phyloP scores from a whole-genome alignment of 2,113 vertebrate genomes.

The Neogale vison region DNA sequence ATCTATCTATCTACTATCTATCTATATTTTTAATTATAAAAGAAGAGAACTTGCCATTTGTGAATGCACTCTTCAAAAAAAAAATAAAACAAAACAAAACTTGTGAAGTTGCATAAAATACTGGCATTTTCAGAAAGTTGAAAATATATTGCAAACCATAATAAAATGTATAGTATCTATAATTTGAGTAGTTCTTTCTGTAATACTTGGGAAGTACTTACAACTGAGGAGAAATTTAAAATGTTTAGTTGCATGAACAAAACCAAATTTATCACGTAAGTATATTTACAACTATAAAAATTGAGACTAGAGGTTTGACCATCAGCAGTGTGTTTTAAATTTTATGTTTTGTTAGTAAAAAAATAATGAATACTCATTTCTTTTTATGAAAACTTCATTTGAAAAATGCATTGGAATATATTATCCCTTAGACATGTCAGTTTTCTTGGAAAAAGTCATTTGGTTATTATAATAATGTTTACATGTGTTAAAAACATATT shows the following conservation, averaged over 20 bases:
- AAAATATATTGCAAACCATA: background rate
- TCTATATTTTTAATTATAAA: background rate
- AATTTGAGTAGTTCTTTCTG: background rate
- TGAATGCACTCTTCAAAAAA: background rate
- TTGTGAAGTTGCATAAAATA: background rate
- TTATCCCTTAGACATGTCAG: too few species aligned
- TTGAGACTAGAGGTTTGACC: background rate
- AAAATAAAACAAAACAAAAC: background rate
- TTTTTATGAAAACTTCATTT: background rate
- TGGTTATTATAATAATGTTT: background rate
- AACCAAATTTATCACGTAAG: background rate
- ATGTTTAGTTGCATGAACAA: background rate
- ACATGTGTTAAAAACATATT: background rate
- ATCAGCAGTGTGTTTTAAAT: background rate
- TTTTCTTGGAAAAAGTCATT: background rate
- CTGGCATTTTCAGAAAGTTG: background rate
- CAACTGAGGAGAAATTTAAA: background rate
- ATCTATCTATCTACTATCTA: background rate
- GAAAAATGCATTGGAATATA: background rate
- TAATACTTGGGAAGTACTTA: background rate
- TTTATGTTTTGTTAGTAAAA: background rate
- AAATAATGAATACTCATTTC: background rate
- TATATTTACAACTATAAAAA: background rate
- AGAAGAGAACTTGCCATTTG: background rate
- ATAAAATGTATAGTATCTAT: background rate